Evolutionary conservation across 1,140 invertebrate species (phyloP), one percentile per base, ranked within the genome.

Genomic region (Pristionchus pacificus): DNA sequence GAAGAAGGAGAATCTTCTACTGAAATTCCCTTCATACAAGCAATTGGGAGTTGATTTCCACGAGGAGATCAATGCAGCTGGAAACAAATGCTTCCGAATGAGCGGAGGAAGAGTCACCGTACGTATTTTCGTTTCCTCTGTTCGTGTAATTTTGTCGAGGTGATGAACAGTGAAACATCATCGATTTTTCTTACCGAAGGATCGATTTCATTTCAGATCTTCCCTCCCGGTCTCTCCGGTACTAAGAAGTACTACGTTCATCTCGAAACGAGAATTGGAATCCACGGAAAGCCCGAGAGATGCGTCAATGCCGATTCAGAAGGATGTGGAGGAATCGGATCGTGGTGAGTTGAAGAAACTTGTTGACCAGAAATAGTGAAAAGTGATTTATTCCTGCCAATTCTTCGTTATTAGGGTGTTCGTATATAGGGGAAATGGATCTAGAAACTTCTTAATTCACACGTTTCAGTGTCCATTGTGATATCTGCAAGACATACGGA

Each of bases 81-180:
- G 82, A 13, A 75, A 82, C 68, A 82, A 82, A 65, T 82, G 80
- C 65, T 82, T 82, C 65, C 73, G 81, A 71, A 84, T 82, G 83
- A 77, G 75, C 60, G 80, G 80, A 30, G 80, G 80, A 19, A 83
- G 77, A 64, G 80, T 82, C 19, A 82, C 84, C 66, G 81, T 73
- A 27, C 55, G 70, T 29, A 15, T 15, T 24, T 25, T 60, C 60
- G 3, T 10, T 60, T 29, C 6, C 60, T 24, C n/a, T 24, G 10
- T 60, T 24, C 28, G n/a, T 10, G 3, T 24, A 60, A 29, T 60
- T 29, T 13, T 10, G 3, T 25, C n/a, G 24, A 13, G 24, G 14
- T 57, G 14, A 57, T 14, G 14, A 14, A 14, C n/a, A n/a, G n/a
- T n/a, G n/a, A n/a, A n/a, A n/a, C n/a, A n/a, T n/a, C n/a, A n/a